Percentiles rank a stretch among this genome's conserved stretches.
These are phyloP conservation scores for Mesitornis unicolor DNA, from an alignment of 2,113 vertebrate species.

Conservation along the genomic window DNA sequence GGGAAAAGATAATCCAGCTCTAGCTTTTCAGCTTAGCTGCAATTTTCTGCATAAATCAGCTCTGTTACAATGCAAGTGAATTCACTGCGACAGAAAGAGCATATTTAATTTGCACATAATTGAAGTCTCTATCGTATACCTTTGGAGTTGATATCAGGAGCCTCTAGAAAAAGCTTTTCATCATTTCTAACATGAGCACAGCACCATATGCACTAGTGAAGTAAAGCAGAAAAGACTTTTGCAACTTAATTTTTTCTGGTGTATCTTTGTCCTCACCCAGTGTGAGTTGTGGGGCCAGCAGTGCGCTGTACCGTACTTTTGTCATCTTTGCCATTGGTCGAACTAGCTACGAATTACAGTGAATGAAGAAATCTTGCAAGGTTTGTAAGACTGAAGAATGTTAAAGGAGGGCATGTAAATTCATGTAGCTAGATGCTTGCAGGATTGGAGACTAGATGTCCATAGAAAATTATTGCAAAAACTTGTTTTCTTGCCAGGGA, in stretches of 20 bases:
- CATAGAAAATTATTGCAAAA: background rate
- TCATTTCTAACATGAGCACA: background rate
- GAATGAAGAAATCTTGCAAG: background rate
- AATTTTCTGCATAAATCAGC: background rate
- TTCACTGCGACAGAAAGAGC: background rate
- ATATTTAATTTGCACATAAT: background rate
- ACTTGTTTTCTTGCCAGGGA: background rate
- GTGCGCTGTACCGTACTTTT: background rate
- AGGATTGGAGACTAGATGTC: slow-evolving; percentile 9
- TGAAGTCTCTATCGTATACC: background rate
- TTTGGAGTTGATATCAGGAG: background rate
- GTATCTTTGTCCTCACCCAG: background rate
- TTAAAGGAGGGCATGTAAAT: slow-evolving; percentile 23
- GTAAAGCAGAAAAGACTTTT: background rate
- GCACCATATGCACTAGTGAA: accelerated
- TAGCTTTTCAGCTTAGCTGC: background rate
- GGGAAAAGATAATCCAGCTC: background rate
- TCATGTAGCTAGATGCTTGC: background rate
- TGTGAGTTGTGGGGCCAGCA: background rate
- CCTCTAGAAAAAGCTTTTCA: background rate
- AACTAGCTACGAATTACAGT: background rate
- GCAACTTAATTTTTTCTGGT: background rate
- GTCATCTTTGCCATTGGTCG: background rate
- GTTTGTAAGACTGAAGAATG: background rate
- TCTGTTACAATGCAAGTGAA: background rate